Percentiles rank a stretch among this genome's conserved stretches.
Conservation (phyloP, 2,113 vertebrate species). For the Pimephales promelas region DNA sequence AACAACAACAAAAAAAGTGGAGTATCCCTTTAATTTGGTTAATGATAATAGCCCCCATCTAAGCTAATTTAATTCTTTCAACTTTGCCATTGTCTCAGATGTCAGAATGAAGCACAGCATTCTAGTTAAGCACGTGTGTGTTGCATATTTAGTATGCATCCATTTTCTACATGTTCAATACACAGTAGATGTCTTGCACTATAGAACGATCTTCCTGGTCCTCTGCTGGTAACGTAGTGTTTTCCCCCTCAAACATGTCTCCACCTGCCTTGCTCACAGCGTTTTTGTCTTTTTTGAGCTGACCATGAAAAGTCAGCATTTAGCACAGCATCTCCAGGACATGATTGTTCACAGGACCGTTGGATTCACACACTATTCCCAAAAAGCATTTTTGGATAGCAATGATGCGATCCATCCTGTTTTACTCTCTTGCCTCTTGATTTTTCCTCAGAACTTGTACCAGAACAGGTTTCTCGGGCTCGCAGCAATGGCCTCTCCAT, state of each 20-base stretch:
- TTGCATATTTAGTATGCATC: neutral
- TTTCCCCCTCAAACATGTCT: neutral
- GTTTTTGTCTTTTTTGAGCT: neutral
- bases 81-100: too few species aligned
- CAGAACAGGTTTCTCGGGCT: conserved; percentile 65
- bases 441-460: conserved; percentile 61
- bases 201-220: too few species aligned
- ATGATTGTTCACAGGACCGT: neutral
- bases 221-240: neutral
- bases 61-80: too few species aligned
- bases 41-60: too few species aligned
- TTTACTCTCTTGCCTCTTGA: neutral
- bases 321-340: neutral
- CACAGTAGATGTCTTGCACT: neutral
- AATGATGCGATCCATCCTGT: neutral
- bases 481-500: conserved; percentile 85
- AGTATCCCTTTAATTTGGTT: too few species aligned
- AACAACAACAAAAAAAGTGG: too few species aligned
- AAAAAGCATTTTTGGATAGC: neutral
- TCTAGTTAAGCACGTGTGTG: neutral
- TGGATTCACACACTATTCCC: neutral
- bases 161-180: neutral
- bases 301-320: neutral
- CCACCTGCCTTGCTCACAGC: neutral
- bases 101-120: too few species aligned